phyloP scores from a whole-genome alignment of 2,797 vertebrate genomes.

The Melopsittacus undulatus region DNA sequence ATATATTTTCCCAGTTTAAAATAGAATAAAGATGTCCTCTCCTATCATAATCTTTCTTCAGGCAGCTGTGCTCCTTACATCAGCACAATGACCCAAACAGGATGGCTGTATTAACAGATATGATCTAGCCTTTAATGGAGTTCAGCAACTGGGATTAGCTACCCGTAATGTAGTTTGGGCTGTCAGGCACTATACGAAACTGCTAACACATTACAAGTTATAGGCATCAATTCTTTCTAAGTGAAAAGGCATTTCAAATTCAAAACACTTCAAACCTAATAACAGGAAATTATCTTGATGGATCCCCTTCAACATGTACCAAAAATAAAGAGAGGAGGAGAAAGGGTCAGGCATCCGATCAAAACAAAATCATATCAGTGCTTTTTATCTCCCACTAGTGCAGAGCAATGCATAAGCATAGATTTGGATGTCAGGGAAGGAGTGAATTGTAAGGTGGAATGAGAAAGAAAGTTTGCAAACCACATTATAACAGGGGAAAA shows the following conservation, averaged over 20 bases:
- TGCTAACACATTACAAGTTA: constrained; percentile 74
- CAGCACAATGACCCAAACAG: constrained; percentile 77
- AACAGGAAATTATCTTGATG: constrained; percentile 79
- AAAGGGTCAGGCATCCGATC: constrained; percentile 59
- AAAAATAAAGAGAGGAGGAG: constrained; percentile 61
- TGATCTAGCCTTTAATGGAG: constrained; percentile 79
- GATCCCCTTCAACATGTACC: constrained; percentile 66
- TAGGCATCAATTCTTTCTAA: constrained; percentile 78
- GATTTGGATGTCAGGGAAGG: constrained; percentile 48
- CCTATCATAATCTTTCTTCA: constrained; percentile 77
- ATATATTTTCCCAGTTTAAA: constrained; percentile 69
- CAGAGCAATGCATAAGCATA: constrained; percentile 36
- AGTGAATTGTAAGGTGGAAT: not conserved
- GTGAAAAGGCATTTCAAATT: constrained; percentile 80
- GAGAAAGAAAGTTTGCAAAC: not conserved
- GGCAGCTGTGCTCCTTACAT: constrained; percentile 71
- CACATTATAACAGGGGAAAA: not conserved
- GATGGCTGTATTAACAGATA: constrained; percentile 79
- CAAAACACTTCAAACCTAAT: constrained; percentile 80
- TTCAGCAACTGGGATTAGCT: constrained; percentile 78
- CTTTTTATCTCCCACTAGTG: constrained; percentile 43
- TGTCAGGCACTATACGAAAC: constrained; percentile 72
- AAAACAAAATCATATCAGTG: constrained; percentile 57
- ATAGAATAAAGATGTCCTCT: constrained; percentile 67
- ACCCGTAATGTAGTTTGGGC: constrained; percentile 76